phyloP scores from a whole-genome alignment of 2,797 vertebrate species.

The Kryptopterus vitreolus region DNA sequence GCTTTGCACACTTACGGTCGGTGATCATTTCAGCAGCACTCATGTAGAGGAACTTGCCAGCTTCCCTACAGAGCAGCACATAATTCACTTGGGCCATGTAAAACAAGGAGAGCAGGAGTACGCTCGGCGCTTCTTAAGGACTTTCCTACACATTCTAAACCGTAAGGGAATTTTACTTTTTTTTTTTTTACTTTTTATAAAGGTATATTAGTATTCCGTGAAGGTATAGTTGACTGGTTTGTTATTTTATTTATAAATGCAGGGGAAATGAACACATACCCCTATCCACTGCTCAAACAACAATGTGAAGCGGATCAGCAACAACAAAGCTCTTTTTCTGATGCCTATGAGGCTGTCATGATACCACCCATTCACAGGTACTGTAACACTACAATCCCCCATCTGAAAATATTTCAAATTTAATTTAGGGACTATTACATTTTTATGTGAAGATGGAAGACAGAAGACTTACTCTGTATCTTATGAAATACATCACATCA shows the following conservation, averaged over 20 bases:
- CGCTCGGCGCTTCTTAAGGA: constrained; percentile 71
- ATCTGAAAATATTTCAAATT: not conserved
- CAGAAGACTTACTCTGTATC: not conserved
- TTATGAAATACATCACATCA: not conserved
- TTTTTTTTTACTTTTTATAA: not conserved
- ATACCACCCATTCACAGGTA: constrained; percentile 46
- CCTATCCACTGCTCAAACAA: constrained; percentile 61
- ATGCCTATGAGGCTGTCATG: constrained; percentile 26
- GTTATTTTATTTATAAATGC: constrained; percentile 43
- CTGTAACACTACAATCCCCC: not conserved
- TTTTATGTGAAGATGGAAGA: not conserved
- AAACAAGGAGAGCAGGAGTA: constrained; percentile 69
- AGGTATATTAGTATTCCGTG: not conserved
- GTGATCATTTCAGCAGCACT: constrained; percentile 59
- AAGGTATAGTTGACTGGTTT: not conserved
- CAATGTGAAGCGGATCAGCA: constrained; percentile 64
- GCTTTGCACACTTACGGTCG: constrained; percentile 77
- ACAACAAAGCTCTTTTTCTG: not conserved
- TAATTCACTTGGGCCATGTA: constrained; percentile 67
- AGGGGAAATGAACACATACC: constrained; percentile 78
- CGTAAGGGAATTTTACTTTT: constrained; percentile 71
- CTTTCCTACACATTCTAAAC: constrained; percentile 78
- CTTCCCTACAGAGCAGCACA: constrained; percentile 76
- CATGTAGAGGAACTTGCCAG: constrained; percentile 76
- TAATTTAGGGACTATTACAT: not conserved